Base-by-base conservation (phyloP, 2,888 invertebrate species). In the Drosophila sordidula region DNA sequence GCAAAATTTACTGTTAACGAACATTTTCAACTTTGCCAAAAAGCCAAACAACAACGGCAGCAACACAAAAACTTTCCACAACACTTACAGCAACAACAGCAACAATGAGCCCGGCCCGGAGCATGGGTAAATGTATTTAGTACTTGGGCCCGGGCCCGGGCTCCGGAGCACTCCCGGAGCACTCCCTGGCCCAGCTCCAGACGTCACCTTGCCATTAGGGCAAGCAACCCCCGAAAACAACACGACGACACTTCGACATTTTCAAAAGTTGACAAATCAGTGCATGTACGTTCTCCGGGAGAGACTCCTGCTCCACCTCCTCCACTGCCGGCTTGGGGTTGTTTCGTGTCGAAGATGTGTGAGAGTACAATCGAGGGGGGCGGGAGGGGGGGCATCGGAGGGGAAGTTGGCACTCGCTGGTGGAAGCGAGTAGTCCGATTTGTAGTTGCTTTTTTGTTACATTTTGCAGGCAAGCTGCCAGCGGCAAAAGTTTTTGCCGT, bases 241-340 rank as follows among this genome's bases (percentile, higher is more conserved):
- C 71, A 63, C 45, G 62, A 66, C 80, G 68, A 82, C 87, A 87
- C 82, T 85, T 88, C 87, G 87, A 88, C 86, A 88, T 88, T 86
- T 88, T 84, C 63, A 87, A 89, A 89, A 89, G 88, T 89, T 88
- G 89, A 88, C 88, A 88, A 88, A 88, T 88, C 88, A 88, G 87
- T 89, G 88, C 83, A 83, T 88, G 84, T 86, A 56, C 62, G 52
- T 44, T 65, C 69, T 64, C 41, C 29, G 41, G 49, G 42, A 50
- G 50, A 38, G 50, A 38, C 61, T 46, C 55, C 29, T 25, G 44
- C 50, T 45, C n/a, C 14, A 9, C 34, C 42, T 11, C 36, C 16
- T 58, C 12, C 54, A 25, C 67, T 34, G 42, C 4, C 14, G 47
- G 67, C 9, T 29, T 29, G 78, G 79, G 82, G 82, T 84, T 71